Conservation (phyloP, 1,140 invertebrate genomes). For the Hyphantria cunea region DNA sequence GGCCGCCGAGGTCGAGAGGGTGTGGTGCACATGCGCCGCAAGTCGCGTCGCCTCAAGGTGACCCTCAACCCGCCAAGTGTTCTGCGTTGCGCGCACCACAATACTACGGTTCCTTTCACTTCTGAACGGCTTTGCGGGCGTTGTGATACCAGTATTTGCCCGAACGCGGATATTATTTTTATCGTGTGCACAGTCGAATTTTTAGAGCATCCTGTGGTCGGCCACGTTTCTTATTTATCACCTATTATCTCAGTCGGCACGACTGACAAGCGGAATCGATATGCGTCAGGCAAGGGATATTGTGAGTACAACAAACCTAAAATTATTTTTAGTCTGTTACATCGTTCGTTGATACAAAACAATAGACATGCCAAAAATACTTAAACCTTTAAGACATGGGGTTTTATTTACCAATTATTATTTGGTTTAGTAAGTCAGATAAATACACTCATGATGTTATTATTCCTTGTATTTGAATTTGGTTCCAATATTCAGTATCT, state of each 20-base stretch:
- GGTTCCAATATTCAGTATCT: too few species aligned
- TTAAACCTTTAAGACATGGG: too few species aligned
- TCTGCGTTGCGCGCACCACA: slow-evolving; percentile 50
- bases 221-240: slow-evolving; percentile 77
- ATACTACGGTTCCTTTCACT: slow-evolving; percentile 71
- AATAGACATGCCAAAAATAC: too few species aligned
- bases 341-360: too few species aligned
- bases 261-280: slow-evolving; percentile 77
- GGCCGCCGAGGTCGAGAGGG: slow-evolving; percentile 56
- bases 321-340: slow-evolving; percentile 41
- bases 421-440: too few species aligned
- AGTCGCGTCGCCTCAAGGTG: slow-evolving; percentile 69
- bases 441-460: too few species aligned
- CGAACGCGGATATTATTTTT: slow-evolving; percentile 58
- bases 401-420: too few species aligned
- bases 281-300: slow-evolving; percentile 77
- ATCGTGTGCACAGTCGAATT: slow-evolving; percentile 63
- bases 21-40: slow-evolving; percentile 77
- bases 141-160: slow-evolving; percentile 58
- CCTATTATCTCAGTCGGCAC: slow-evolving; percentile 69
- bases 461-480: too few species aligned
- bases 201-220: slow-evolving; percentile 76
- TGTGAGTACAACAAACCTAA: slow-evolving; percentile 63
- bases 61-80: slow-evolving; percentile 66
- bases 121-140: slow-evolving; percentile 51